Evolutionary conservation across 2,888 invertebrate genomes (phyloP).

Genomic region (Polyommatus iphigenia): DNA sequence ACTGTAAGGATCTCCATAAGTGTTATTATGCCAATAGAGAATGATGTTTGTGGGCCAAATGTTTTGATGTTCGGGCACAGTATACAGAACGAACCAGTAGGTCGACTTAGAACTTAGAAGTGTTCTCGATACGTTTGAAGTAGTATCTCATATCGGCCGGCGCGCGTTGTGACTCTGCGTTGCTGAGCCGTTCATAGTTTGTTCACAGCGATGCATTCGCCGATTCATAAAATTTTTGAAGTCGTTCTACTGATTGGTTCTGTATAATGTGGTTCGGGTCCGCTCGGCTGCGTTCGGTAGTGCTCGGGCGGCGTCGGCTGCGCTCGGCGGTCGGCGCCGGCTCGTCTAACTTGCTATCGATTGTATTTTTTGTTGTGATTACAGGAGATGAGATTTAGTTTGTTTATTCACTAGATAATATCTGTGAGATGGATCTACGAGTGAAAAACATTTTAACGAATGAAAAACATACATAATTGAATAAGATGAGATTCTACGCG

Average conservation of each 20-base stretch:
- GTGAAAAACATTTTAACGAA: neutral
- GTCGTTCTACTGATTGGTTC: too few species aligned
- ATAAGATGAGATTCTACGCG: neutral
- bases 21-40: neutral
- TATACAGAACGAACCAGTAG: too few species aligned
- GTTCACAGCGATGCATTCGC: too few species aligned
- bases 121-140: too few species aligned
- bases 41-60: neutral
- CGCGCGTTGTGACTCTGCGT: too few species aligned
- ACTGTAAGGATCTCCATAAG: conserved; percentile 1
- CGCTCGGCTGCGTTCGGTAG: neutral
- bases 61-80: neutral
- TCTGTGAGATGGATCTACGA: neutral
- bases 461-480: neutral
- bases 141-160: too few species aligned
- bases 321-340: conserved; percentile 18
- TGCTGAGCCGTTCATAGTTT: too few species aligned
- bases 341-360: conserved; percentile 22
- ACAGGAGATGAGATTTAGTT: conserved; percentile 18
- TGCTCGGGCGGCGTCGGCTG: neutral
- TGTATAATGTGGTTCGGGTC: neutral
- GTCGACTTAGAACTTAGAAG: too few species aligned
- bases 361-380: conserved; percentile 29
- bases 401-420: conserved; percentile 5
- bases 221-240: too few species aligned